A percentile compares a stretch with the other conserved stretches of the same genome.
Conservation (phyloP, 1,140 invertebrate species). For the Helicoverpa zea region DNA sequence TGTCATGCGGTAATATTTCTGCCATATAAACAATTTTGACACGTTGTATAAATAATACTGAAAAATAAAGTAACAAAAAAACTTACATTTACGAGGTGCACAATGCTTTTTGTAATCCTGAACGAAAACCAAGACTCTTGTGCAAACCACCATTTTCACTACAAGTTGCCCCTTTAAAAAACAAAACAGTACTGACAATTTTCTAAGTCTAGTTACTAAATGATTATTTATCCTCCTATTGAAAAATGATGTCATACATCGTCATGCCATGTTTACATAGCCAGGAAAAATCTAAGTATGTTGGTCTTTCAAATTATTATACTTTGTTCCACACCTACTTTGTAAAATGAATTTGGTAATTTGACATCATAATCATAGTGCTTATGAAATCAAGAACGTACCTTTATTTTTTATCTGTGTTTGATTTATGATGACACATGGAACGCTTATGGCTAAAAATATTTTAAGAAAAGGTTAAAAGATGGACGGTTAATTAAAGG, state of each 20-base stretch:
- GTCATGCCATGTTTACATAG: constrained; percentile 37
- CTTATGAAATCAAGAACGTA: background rate
- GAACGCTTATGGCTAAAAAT: too few relatives aligned
- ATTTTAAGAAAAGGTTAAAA: too few relatives aligned
- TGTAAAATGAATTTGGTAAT: constrained; percentile 2
- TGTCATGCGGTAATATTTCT: too few relatives aligned
- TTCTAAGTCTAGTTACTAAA: constrained; percentile 52
- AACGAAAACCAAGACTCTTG: constrained; percentile 62
- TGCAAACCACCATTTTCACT: constrained; percentile 56
- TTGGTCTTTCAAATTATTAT: background rate
- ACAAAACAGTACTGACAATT: constrained; percentile 59
- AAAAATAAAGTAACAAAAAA: background rate
- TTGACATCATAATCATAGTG: constrained; percentile 14
- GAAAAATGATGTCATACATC: constrained; percentile 50
- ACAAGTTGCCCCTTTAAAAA: constrained; percentile 53
- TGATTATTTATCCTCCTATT: constrained; percentile 42
- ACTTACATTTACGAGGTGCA: constrained; percentile 58
- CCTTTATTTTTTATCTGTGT: background rate
- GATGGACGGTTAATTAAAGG: too few relatives aligned
- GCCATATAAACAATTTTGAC: background rate
- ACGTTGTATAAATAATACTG: background rate
- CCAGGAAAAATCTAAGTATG: constrained; percentile 11
- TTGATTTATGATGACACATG: background rate
- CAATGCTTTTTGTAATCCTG: constrained; percentile 50
- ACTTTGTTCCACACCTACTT: constrained; percentile 19